Percentiles rank a stretch among this genome's conserved stretches.
These are phyloP conservation scores for Nothura maculosa DNA, from an alignment of 2,797 vertebrate species.

Conservation along the genomic window DNA sequence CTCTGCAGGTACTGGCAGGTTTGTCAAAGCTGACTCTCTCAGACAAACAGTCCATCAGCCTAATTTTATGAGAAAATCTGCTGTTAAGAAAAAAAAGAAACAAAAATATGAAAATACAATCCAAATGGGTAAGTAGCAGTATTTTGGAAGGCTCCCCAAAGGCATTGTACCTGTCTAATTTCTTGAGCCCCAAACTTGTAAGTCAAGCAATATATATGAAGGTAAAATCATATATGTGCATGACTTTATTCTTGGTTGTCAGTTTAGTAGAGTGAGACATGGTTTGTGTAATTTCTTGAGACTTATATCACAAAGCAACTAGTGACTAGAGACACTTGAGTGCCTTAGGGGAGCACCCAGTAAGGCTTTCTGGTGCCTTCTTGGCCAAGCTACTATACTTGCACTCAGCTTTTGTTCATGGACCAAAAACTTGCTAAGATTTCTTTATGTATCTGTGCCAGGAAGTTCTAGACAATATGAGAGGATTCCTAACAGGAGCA, in stretches of 20 bases:
- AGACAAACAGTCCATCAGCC: not conserved
- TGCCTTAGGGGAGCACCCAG: not conserved
- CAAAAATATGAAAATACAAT: not conserved
- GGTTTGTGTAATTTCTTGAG: accelerated
- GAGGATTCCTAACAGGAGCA: not conserved
- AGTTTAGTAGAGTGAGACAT: not conserved
- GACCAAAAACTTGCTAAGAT: not conserved
- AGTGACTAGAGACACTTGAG: not conserved
- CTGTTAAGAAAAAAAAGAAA: not conserved
- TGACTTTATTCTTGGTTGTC: not conserved
- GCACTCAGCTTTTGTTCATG: not conserved
- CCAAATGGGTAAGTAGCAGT: not conserved
- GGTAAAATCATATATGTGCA: not conserved
- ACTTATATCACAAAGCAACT: not conserved
- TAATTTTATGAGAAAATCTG: not conserved
- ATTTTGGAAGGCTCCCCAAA: not conserved
- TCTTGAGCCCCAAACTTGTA: not conserved
- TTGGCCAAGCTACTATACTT: not conserved
- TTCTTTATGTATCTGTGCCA: not conserved
- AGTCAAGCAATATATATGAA: not conserved
- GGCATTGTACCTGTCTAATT: not conserved
- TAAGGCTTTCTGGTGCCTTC: not conserved
- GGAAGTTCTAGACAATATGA: not conserved
- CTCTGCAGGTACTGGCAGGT: not conserved
- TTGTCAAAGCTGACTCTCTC: not conserved